Conservation (phyloP, 2,888 invertebrate species). For the Heteropelma amictum region DNA sequence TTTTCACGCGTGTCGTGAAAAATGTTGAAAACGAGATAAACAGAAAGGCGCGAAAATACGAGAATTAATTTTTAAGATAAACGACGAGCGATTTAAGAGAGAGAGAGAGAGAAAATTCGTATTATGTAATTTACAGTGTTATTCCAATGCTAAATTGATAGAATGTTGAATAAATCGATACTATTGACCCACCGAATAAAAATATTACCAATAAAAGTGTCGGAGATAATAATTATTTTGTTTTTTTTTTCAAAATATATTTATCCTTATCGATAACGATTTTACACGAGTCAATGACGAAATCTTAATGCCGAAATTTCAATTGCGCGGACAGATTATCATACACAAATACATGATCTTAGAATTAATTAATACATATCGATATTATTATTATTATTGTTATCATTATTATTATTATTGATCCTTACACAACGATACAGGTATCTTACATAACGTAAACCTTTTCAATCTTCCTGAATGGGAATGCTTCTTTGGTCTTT, state of each 20-base stretch:
- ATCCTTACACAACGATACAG: constrained; percentile 9
- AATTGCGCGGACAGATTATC: constrained; percentile 45
- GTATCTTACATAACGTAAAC: constrained; percentile 95
- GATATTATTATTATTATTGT: no score
- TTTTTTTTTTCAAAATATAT: constrained; percentile 59
- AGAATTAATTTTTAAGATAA: constrained; percentile 42
- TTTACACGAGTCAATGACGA: constrained; percentile 54
- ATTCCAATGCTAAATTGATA: constrained; percentile 48
- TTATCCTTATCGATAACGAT: constrained; percentile 51
- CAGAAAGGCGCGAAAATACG: constrained; percentile 10
- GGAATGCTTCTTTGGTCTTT: constrained; percentile 94
- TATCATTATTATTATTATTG: constrained; percentile 29
- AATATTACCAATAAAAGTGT: no score
- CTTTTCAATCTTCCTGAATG: constrained; percentile 95
- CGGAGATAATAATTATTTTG: no score
- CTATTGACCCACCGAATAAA: constrained; percentile 56
- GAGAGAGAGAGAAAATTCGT: constrained; percentile 18
- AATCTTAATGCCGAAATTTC: constrained; percentile 42
- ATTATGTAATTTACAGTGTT: constrained; percentile 43
- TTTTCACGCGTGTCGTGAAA: constrained; percentile 3
- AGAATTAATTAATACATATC: constrained; percentile 47
- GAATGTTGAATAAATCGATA: constrained; percentile 53
- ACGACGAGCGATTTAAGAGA: constrained; percentile 18
- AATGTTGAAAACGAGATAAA: constrained; percentile 28
- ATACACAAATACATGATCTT: constrained; percentile 26